A percentile compares a stretch with the other conserved stretches of the same genome.
Evolutionary conservation across 2,797 vertebrate species (phyloP).

Genomic region (Gallinago stenura): DNA sequence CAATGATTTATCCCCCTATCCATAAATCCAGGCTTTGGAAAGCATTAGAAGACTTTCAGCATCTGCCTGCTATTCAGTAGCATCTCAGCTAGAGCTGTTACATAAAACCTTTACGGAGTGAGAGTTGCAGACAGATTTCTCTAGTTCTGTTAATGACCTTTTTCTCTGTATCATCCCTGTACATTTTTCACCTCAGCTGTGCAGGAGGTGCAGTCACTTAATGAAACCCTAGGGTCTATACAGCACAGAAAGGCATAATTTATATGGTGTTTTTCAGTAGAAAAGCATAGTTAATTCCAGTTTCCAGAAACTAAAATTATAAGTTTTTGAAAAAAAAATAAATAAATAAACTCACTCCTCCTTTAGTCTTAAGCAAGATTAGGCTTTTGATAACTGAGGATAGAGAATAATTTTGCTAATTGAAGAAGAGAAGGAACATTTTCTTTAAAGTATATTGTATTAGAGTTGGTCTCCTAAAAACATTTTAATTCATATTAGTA

Average conservation of each 20-base stretch:
- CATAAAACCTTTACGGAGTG: constrained; percentile 29
- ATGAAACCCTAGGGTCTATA: neutral
- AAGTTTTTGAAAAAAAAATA: neutral
- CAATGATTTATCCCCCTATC: neutral
- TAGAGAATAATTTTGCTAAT: neutral
- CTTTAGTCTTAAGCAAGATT: neutral
- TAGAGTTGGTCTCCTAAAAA: neutral
- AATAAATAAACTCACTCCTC: neutral
- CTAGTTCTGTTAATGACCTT: constrained; percentile 14
- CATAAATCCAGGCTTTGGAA: constrained; percentile 52
- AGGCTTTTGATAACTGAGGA: neutral
- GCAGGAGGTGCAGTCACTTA: neutral
- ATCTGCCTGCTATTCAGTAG: neutral
- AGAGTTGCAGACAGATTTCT: constrained; percentile 47
- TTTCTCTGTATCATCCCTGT: neutral
- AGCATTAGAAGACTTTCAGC: constrained; percentile 44
- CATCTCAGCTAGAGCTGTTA: constrained; percentile 28
- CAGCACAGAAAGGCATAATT: neutral
- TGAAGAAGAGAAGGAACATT: neutral
- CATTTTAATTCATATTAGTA: neutral
- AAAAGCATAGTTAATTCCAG: neutral
- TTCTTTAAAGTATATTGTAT: neutral
- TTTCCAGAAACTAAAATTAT: neutral
- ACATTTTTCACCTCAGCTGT: neutral
- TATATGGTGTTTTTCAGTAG: neutral